Base-by-base conservation (phyloP, 2,113 vertebrate genomes). In the Zosterops japonicus region DNA sequence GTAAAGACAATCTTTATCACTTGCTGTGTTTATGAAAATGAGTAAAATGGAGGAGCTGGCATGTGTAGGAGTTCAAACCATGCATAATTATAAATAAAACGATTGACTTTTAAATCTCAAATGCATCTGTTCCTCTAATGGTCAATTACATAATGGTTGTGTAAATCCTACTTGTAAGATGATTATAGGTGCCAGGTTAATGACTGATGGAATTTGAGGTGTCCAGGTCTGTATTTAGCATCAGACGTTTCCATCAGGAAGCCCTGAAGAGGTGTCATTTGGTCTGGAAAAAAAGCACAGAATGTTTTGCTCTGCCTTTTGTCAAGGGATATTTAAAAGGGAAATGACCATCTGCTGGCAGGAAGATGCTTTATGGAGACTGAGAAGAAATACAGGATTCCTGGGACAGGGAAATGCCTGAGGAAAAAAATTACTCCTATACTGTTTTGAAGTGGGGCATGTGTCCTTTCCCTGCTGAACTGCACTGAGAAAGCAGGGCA, bases 121-220 rank as follows among this genome's bases (percentile, higher is more conserved):
- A 71, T 81, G 36, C 85, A 94, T 89, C 92, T 93, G 67, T 92
- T 96, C 96, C 78, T 59, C 79, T 97, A 96, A 97, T 70, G 77
- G 95, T 97, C 96, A 97, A 95, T 98, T 97, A 85, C 89, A 69
- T 96, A 97, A 97, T 65, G 93, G 68, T 95, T 92, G 90, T 95
- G 84, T 89, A 97, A 97, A 90, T 96, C 97, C 85, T 76, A 18
- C 47, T 1, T 39, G 59, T 97, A 97, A 98, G 96, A 87, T 96
- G 96, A 97, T 98, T 97, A 97, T 75, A 82, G 95, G 95, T 96
- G 95, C 96, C 95, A 96, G 94, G 95, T 96, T 97, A 96, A 97
- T 93, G 92, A 95, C 90, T 69, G 83, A 25, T 3, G 71, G 94
- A 96, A 96, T 94, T 72, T 53, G 95, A 88, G 77, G 52, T 79